Conservation (phyloP, 1,140 invertebrate genomes). For the Thereuonema tuberculata region DNA sequence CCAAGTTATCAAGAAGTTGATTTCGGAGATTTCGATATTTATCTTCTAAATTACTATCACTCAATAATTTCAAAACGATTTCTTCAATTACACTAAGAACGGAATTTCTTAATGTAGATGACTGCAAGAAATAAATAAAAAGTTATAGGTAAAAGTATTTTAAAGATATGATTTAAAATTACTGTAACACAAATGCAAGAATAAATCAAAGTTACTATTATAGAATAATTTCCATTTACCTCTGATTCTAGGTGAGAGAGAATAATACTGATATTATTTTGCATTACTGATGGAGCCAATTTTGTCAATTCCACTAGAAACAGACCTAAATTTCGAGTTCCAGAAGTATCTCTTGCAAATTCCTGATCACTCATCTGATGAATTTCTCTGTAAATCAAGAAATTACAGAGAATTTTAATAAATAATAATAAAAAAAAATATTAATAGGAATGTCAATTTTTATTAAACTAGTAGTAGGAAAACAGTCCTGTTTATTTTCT, state of each 20-base stretch:
- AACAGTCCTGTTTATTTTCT: no score
- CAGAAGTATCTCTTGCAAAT: background rate
- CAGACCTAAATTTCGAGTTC: background rate
- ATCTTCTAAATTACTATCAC: conserved; percentile 50
- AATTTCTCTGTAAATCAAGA: conserved; percentile 5
- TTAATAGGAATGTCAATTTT: no score
- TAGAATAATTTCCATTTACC: background rate
- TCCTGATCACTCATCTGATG: conserved; percentile 5
- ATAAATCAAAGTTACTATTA: background rate
- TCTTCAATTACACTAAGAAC: conserved; percentile 62
- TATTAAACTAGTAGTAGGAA: no score
- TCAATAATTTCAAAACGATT: conserved; percentile 47
- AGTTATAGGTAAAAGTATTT: conserved; percentile 8
- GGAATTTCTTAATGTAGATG: conserved; percentile 62
- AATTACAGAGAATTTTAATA: no score
- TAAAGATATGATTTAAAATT: background rate
- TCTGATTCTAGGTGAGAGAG: conserved; percentile 5
- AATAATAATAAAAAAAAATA: no score
- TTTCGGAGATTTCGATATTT: conserved; percentile 48
- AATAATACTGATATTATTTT: conserved; percentile 3
- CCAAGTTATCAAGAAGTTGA: conserved; percentile 52
- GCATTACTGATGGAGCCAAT: background rate
- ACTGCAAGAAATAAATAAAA: conserved; percentile 39
- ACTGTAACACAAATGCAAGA: background rate
- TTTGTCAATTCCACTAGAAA: conserved; percentile 9